Evolutionary conservation across 2,113 vertebrate genomes (phyloP), one percentile per base, ranked within the genome.

Genomic region (Epinephelus fuscoguttatus): DNA sequence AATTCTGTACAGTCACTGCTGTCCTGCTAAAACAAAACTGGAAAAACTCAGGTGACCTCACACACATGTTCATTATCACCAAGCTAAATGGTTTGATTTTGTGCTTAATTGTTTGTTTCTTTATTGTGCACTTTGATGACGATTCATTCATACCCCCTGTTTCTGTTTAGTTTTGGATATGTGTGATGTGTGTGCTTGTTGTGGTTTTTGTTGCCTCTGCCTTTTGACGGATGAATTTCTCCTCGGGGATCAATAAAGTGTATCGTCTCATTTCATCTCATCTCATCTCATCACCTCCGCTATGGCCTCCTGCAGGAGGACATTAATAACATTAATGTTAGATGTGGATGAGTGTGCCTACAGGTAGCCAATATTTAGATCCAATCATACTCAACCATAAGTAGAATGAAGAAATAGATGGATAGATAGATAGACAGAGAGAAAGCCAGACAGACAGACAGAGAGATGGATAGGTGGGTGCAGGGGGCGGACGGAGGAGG

Each of bases 171-270:
- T 70, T 80, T 78, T 83, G 66, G 68, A 81, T 84, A 72, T 66
- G 47, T 81, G 90, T 88, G 76, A 90, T 82, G 84, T 81, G 57
- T 75, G 52, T 56, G 78, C 53, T 87, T 86, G 42, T 71, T 88
- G 74, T 77, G 50, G 21, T 86, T 88, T 89, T 85, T 81, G 74
- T 83, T 83, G 61, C 59, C 57, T 50, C 82, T 88, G 61, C 69
- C 75, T 83, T 52, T 60, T 86, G 90, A 88, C 85, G 80, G 80
- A 92, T 84, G 78, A 52, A 91, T 92, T 80, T 88, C 76, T 84
- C 92, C 85, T 91, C 76, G 80, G 91, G 90, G 88, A 94, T 92
- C 88, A 91, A 91, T 93, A 93, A 93, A 90, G 74, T 80, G 82
- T 91, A 84, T 90, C 83, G 66, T 91, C 81, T 90, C 84, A 88